phyloP scores from a whole-genome alignment of 2,888 invertebrate species.

The Timandra comae region DNA sequence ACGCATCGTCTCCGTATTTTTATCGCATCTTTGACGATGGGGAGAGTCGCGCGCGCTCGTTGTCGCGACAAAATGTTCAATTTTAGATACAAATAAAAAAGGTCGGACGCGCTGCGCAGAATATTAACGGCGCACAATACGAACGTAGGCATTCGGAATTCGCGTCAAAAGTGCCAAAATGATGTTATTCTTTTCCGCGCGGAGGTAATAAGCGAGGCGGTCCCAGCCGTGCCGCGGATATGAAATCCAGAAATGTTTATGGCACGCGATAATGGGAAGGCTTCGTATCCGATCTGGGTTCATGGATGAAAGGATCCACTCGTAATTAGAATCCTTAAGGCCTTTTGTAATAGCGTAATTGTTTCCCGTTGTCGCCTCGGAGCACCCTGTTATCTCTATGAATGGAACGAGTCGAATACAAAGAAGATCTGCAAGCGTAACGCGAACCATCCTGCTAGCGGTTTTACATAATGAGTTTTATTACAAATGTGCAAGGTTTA shows the following conservation, averaged over 20 bases:
- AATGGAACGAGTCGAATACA: constrained; percentile 56
- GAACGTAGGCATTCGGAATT: constrained; percentile 72
- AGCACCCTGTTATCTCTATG: constrained; percentile 57
- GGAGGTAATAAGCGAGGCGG: constrained; percentile 68
- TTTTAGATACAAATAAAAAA: constrained; percentile 77
- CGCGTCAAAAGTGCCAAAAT: constrained; percentile 74
- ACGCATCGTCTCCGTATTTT: constrained; percentile 57
- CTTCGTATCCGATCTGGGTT: constrained; percentile 65
- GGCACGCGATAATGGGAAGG: constrained; percentile 62
- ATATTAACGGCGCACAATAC: constrained; percentile 76
- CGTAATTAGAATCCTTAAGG: constrained; percentile 69
- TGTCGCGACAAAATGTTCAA: constrained; percentile 76
- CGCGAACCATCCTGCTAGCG: constrained; percentile 34
- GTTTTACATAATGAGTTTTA: constrained; percentile 40
- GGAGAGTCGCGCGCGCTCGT: constrained; percentile 61
- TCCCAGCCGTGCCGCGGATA: constrained; percentile 68
- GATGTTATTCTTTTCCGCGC: constrained; percentile 74
- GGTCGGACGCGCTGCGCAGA: constrained; percentile 72
- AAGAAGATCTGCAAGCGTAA: constrained; percentile 51
- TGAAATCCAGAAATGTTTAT: constrained; percentile 74
- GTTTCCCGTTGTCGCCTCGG: constrained; percentile 63
- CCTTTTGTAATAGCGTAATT: constrained; percentile 65
- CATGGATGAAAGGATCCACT: constrained; percentile 58
- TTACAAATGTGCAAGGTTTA: constrained; percentile 33
- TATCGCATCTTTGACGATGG: constrained; percentile 61